These are phyloP conservation scores for Adrianichthys oophorus DNA, from an alignment of 2,797 vertebrate species.

Conservation along the genomic window DNA sequence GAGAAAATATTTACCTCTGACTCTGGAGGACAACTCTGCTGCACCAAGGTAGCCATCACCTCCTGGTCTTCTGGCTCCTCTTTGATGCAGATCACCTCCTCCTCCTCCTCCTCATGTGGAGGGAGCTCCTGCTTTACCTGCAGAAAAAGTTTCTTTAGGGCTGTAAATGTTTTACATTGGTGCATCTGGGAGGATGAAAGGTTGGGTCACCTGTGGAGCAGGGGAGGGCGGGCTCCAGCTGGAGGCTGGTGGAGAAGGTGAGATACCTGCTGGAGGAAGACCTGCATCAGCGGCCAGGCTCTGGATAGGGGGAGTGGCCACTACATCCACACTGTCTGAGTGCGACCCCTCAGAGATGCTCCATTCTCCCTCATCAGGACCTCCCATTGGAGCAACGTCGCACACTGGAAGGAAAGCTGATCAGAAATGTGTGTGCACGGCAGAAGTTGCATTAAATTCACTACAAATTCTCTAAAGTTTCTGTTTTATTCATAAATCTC, in stretches of 20 bases:
- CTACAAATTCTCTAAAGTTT: too few species aligned
- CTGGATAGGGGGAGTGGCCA: slow-evolving; percentile 8
- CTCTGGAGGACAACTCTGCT: slow-evolving; percentile 19
- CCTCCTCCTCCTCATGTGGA: slow-evolving; percentile 39
- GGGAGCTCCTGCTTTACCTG: slow-evolving; percentile 51
- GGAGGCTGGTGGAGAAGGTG: slow-evolving; percentile 20
- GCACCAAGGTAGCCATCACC: slow-evolving; percentile 32
- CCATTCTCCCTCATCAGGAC: slow-evolving; percentile 42
- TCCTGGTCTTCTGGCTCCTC: slow-evolving; percentile 70
- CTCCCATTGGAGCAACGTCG: slow-evolving; percentile 5
- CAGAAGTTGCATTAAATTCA: neutral
- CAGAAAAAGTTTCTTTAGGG: slow-evolving; percentile 1
- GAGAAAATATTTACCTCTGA: slow-evolving; percentile 34
- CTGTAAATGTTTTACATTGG: neutral
- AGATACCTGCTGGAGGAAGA: neutral
- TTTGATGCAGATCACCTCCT: slow-evolving; percentile 76
- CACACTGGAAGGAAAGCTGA: slow-evolving; percentile 9
- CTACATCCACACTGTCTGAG: neutral
- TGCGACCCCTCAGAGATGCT: slow-evolving; percentile 24
- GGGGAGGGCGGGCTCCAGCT: slow-evolving; percentile 44
- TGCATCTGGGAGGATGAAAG: neutral
- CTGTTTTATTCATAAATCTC: too few species aligned
- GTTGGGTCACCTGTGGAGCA: slow-evolving; percentile 38
- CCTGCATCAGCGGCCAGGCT: neutral
- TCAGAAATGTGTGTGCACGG: neutral